A percentile compares a stretch with the other conserved stretches of the same genome.
Conservation (phyloP, 2,113 vertebrate species). For the Sebastes schlegelii region DNA sequence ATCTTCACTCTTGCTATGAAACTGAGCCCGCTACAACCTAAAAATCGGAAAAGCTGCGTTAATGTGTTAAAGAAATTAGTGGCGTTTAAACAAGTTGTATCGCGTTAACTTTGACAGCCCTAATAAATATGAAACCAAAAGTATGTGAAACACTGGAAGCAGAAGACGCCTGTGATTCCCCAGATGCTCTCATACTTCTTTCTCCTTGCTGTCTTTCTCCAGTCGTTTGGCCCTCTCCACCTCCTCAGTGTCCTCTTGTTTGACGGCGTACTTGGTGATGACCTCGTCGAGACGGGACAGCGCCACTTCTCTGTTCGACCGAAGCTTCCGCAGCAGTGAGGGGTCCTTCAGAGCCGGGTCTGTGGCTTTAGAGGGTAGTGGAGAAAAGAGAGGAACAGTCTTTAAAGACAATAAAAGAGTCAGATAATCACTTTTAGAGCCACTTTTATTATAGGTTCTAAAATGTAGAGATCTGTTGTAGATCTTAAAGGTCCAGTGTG, state of each 20-base stretch:
- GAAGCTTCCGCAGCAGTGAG: slow-evolving; percentile 80
- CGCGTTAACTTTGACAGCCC: no score
- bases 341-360: slow-evolving; percentile 87
- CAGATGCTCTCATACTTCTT: slow-evolving; percentile 69
- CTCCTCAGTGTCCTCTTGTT: slow-evolving; percentile 88
- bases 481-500: neutral
- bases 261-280: slow-evolving; percentile 85
- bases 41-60: no score
- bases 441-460: no score
- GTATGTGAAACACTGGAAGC: neutral
- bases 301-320: slow-evolving; percentile 85
- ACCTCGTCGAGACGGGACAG: slow-evolving; percentile 86
- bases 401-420: neutral
- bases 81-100: no score
- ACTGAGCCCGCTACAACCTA: no score
- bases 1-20: no score
- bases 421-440: neutral
- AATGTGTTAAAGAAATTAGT: no score
- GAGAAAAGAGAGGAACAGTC: neutral
- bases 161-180: neutral
- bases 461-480: neutral
- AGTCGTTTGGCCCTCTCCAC: slow-evolving; percentile 79
- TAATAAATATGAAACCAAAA: neutral
- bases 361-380: slow-evolving; percentile 43
- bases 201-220: slow-evolving; percentile 69